These are phyloP conservation scores for Sebastes diaconus DNA, from an alignment of 2,797 vertebrate species.

Conservation along the genomic window DNA sequence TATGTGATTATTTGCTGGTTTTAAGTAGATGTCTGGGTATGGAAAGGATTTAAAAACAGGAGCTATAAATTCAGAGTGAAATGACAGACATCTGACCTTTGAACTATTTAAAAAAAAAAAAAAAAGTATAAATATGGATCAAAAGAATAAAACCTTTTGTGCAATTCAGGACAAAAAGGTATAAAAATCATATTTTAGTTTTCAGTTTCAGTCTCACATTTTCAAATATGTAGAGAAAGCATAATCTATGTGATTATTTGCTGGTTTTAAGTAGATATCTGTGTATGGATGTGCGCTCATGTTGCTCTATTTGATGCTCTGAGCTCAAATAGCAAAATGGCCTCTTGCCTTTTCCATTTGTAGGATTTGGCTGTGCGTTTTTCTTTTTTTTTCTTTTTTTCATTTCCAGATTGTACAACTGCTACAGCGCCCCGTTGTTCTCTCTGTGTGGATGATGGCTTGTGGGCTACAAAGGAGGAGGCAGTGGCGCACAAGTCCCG, in stretches of 20 bases:
- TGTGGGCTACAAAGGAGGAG: conserved; percentile 55
- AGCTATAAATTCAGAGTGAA: neutral
- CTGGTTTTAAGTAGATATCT: too few relatives aligned
- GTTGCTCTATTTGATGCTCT: conserved; percentile 19
- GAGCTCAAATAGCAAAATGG: conserved; percentile 67
- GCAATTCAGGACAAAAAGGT: neutral
- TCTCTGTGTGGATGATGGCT: conserved; percentile 47
- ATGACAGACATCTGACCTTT: neutral
- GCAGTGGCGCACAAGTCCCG: conserved; percentile 73
- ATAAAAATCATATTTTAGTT: neutral
- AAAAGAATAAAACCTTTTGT: neutral
- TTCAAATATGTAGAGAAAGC: neutral
- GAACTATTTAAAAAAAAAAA: neutral
- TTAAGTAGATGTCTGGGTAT: too few relatives aligned
- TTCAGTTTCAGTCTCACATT: neutral
- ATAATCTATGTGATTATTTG: rapidly evolving
- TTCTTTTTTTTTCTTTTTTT: neutral
- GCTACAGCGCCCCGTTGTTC: conserved; percentile 58
- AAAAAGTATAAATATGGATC: neutral
- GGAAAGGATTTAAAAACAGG: neutral
- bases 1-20: too few relatives aligned
- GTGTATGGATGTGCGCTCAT: neutral
- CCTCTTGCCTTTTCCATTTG: conserved; percentile 55
- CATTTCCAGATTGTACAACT: conserved; percentile 30
- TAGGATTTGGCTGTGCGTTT: conserved; percentile 3